Percentiles rank a stretch among this genome's conserved stretches.
These are phyloP conservation scores for Drosophila percnosoma DNA, from an alignment of 2,888 invertebrate genomes.

Conservation along the genomic window DNA sequence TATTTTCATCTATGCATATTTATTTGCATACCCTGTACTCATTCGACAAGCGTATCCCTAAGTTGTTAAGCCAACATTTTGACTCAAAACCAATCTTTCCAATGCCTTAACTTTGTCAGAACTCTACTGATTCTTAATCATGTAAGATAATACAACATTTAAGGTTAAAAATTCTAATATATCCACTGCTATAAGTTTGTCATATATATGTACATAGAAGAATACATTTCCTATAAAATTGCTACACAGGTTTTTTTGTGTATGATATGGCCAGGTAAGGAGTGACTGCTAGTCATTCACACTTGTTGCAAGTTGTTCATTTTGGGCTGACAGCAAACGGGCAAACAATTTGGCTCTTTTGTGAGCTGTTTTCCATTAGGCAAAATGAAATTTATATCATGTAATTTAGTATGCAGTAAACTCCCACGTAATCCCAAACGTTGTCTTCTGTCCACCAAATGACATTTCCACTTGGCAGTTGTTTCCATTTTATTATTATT, in stretches of 20 bases:
- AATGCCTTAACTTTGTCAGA: not conserved
- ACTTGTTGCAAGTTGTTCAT: not conserved
- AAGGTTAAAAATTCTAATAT: not conserved
- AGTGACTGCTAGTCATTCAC: not conserved
- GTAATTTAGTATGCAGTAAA: constrained; percentile 59
- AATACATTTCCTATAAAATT: not conserved
- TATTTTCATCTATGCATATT: constrained; percentile 5
- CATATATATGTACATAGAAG: not conserved
- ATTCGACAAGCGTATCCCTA: rapidly evolving
- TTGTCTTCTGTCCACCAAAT: constrained; percentile 18
- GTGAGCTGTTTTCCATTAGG: constrained; percentile 53
- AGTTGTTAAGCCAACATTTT: not conserved
- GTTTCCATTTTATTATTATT: not conserved
- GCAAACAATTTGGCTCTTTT: constrained; percentile 32
- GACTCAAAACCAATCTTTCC: not conserved
- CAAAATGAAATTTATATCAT: constrained; percentile 70
- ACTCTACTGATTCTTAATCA: not conserved
- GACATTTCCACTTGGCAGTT: constrained; percentile 38
- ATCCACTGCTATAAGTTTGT: not conserved
- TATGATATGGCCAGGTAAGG: not conserved
- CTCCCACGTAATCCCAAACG: constrained; percentile 43
- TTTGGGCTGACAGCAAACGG: constrained; percentile 3
- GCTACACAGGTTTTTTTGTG: not conserved
- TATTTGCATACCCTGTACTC: constrained; percentile 3
- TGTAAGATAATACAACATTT: not conserved